Base-by-base conservation (phyloP, 2,888 invertebrate species). In the Sphaeridia pumilis region DNA sequence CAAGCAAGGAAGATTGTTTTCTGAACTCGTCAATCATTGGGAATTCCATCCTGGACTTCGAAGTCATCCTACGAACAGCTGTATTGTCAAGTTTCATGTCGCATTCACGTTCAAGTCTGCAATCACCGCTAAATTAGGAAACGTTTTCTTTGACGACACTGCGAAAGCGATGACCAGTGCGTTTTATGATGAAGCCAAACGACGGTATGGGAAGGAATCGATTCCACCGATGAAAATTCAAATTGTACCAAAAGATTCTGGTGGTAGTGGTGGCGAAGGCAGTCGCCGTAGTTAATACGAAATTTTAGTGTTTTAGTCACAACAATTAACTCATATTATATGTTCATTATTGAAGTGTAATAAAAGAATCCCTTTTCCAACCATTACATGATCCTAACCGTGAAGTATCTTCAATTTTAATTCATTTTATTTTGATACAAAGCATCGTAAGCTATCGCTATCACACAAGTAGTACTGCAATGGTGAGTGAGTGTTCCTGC, bases 111-210 rank as follows among this genome's bases (percentile, higher is more conserved):
- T 98, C 70, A 82, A 83, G 55, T 93, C 92, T 0, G 71, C 79
- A 1, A 72, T 97, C 34, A 88, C 97, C 71, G 88, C 92, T 35
- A 83, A 88, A 65, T 71, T 97, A 59, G 86, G 94, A 0, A 83
- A 87, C 72, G 75, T 94, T 67, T 93, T 98, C 71, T 97, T 98
- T 70, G 92, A 95, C 70, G 84, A 90, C 74, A 82, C 95, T 42
- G 92, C 93, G n/a, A 77, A 84, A 67, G 86, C 89, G 73, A 97
- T 94, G 92, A 94, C 95, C 68, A 79, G 79, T 60, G 93, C 95
- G 4, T 97, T 97, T 72, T 78, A 92, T 42, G 76, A 78, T 57
- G 87, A 95, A 72, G 94, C 90, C 0, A 75, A 78, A 50, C 74
- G 72, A 59, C 74, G 92, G 55, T 84, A 84, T 71, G 95, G 95